These are phyloP conservation scores for Blennius ocellaris DNA, from an alignment of 2,113 vertebrate genomes.

Conservation along the genomic window DNA sequence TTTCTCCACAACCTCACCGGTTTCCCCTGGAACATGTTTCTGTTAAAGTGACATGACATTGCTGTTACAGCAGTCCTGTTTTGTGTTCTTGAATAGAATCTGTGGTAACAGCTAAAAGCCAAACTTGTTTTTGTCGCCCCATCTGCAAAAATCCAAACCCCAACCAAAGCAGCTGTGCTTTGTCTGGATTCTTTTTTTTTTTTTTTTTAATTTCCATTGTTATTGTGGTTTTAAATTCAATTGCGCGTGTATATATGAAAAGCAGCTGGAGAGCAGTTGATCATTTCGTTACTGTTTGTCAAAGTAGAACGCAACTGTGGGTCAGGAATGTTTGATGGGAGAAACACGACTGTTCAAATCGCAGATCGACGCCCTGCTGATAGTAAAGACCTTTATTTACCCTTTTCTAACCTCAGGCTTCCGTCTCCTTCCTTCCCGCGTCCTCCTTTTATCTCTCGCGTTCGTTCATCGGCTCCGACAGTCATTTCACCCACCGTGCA, in stretches of 20 bases:
- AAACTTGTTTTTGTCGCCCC: constrained; percentile 26
- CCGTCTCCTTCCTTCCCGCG: constrained; percentile 34
- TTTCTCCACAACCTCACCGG: constrained; percentile 12
- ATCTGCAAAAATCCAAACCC: background rate
- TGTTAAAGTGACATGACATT: background rate
- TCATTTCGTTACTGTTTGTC: background rate
- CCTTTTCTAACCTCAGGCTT: background rate
- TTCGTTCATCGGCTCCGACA: constrained; percentile 65
- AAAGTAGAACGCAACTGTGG: constrained; percentile 3
- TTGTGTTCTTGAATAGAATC: constrained; percentile 13
- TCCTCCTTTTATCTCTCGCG: constrained; percentile 53
- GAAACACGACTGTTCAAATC: background rate
- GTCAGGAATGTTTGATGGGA: background rate
- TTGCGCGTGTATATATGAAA: background rate
- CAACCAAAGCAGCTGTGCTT: background rate
- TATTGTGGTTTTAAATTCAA: constrained; percentile 10
- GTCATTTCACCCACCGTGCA: constrained; percentile 59
- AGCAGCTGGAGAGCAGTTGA: constrained; percentile 1
- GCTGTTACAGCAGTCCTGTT: constrained; percentile 5
- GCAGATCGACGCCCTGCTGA: background rate
- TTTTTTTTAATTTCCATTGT: background rate
- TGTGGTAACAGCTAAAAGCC: background rate
- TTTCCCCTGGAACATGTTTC: constrained; percentile 2
- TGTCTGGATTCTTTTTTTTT: too few relatives aligned
- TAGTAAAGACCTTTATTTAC: constrained; percentile 18